Conservation (phyloP, 1,140 invertebrate species). For the Ectropis grisescens region DNA sequence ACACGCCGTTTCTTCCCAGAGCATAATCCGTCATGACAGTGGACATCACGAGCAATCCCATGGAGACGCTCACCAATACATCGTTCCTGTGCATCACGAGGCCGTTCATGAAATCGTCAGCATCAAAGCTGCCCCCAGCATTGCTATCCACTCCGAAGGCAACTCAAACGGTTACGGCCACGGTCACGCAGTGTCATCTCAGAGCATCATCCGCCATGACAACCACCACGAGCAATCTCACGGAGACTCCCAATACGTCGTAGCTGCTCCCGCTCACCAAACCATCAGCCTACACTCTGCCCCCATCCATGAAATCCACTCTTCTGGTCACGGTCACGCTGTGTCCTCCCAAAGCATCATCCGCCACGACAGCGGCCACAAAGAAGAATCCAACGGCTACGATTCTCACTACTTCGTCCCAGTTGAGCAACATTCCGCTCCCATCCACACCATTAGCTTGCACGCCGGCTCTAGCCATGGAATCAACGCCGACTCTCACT, state of each 20-base stretch:
- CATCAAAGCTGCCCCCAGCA: background rate
- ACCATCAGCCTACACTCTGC: no score
- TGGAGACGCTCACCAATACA: no score
- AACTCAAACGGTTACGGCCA: constrained; percentile 16
- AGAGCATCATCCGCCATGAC: constrained; percentile 26
- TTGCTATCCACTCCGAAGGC: constrained; percentile 7
- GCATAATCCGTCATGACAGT: constrained; percentile 28
- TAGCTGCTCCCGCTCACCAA: constrained; percentile 1
- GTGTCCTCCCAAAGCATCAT: constrained; percentile 30
- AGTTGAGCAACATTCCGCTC: no score
- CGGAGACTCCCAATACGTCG: background rate
- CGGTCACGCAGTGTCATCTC: constrained; percentile 20
- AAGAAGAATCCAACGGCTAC: no score
- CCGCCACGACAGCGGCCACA: constrained; percentile 16
- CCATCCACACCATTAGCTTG: no score
- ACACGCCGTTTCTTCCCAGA: constrained; percentile 34
- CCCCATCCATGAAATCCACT: no score
- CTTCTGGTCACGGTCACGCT: constrained; percentile 15
- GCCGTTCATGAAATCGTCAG: constrained; percentile 1
- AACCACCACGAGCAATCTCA: constrained; percentile 8
- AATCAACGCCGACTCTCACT: no score
- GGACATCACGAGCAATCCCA: constrained; percentile 3
- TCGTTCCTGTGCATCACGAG: background rate
- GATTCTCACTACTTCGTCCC: no score
- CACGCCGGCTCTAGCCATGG: background rate